These are phyloP conservation scores for Pteronura brasiliensis DNA, from an alignment of 2,113 vertebrate species.

Conservation along the genomic window DNA sequence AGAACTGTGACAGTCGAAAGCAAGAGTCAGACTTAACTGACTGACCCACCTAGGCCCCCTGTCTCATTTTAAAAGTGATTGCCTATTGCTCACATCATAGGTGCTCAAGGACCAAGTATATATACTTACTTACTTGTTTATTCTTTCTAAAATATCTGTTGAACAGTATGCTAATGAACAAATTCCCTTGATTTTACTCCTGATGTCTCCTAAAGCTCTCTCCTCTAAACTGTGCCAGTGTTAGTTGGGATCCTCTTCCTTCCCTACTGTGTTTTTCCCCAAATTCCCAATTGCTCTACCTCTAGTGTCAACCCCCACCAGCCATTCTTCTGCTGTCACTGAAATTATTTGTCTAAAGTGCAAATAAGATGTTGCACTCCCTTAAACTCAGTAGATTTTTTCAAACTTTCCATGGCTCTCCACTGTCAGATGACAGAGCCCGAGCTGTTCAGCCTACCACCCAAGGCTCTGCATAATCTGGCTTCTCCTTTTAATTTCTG, in stretches of 20 bases:
- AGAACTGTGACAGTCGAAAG: not conserved
- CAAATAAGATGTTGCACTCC: not conserved
- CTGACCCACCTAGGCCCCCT: not conserved
- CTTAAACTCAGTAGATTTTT: not conserved
- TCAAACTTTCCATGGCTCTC: not conserved
- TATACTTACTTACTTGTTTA: not conserved
- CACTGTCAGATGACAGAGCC: not conserved
- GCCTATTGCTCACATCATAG: not conserved
- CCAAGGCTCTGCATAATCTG: not conserved
- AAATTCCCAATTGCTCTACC: not conserved
- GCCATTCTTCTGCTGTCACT: not conserved
- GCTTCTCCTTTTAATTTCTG: not conserved
- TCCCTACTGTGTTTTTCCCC: not conserved
- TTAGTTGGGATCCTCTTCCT: not conserved
- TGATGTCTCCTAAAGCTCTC: not conserved
- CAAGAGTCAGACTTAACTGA: not conserved
- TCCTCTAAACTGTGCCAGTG: not conserved
- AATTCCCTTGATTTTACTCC: not conserved
- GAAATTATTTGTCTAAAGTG: not conserved
- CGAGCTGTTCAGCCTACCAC: not conserved
- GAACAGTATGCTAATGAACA: not conserved
- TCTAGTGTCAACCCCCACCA: not conserved
- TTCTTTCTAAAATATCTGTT: not conserved
- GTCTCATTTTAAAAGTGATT: not conserved
- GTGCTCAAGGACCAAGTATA: not conserved